These are phyloP conservation scores for Tanypteryx hageni DNA, from an alignment of 2,888 invertebrate genomes.

Conservation along the genomic window DNA sequence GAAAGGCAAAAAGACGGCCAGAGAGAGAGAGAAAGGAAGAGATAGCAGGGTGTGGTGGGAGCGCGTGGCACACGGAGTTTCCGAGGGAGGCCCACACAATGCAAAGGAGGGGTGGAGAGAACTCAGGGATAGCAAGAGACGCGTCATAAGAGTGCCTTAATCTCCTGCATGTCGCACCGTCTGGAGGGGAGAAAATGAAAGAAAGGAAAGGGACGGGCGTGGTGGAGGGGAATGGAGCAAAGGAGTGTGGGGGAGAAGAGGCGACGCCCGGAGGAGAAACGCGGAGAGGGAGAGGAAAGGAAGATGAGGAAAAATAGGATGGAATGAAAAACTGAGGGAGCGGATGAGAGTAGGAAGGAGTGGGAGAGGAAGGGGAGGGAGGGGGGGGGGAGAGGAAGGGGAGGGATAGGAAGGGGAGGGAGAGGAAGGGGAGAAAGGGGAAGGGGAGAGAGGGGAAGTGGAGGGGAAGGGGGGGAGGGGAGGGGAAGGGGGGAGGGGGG, in stretches of 20 bases:
- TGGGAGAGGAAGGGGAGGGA: neutral
- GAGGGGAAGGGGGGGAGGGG: neutral
- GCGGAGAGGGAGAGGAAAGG: neutral
- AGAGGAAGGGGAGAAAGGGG: neutral
- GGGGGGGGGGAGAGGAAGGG: neutral
- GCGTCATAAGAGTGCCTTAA: slow-evolving; percentile 26
- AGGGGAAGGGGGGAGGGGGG: neutral
- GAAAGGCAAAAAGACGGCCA: neutral
- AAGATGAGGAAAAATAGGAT: neutral
- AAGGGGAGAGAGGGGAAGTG: neutral
- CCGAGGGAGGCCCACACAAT: neutral
- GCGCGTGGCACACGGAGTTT: slow-evolving; percentile 15
- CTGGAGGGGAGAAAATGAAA: slow-evolving; percentile 28
- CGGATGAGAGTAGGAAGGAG: too few species aligned
- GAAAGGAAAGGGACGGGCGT: slow-evolving; percentile 24
- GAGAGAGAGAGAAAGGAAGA: neutral
- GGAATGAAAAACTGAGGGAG: neutral
- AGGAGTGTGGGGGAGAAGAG: neutral
- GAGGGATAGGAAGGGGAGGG: neutral
- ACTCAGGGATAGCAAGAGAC: neutral
- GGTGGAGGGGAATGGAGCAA: neutral
- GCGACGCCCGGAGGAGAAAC: neutral
- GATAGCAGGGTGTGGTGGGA: neutral
- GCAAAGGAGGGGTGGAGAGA: neutral
- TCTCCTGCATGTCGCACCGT: slow-evolving; percentile 51